A percentile compares a stretch with the other conserved stretches of the same genome.
These are phyloP conservation scores for Chirona hameri DNA, from an alignment of 2,888 invertebrate genomes.

Conservation along the genomic window DNA sequence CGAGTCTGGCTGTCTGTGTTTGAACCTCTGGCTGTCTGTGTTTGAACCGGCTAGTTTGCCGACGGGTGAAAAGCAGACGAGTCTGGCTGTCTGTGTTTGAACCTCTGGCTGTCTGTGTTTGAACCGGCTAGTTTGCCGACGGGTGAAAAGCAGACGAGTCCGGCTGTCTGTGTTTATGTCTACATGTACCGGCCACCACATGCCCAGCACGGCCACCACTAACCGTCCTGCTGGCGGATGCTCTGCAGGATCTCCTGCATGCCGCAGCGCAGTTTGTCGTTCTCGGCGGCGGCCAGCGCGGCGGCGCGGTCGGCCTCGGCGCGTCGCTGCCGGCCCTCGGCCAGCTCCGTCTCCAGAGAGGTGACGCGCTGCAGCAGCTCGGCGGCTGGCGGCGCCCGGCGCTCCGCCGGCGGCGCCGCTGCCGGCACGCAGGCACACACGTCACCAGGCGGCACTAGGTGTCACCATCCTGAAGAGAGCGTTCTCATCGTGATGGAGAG, in stretches of 20 bases:
- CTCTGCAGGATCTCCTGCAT: constrained; percentile 80
- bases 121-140: no score
- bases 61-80: no score
- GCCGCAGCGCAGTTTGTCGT: constrained; percentile 78
- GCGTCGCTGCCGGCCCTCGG: not conserved
- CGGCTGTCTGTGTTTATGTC: no score
- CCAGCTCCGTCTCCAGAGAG: not conserved
- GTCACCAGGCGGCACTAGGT: not conserved
- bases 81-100: no score
- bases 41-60: no score
- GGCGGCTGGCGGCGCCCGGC: not conserved
- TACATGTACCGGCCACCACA: no score
- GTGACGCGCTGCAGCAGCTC: not conserved
- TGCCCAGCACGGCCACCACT: constrained; percentile 33
- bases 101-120: no score
- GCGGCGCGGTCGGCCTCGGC: not conserved
- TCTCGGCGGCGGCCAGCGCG: constrained; percentile 68
- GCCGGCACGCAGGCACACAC: not conserved
- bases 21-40: no score
- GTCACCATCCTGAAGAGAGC: no score
- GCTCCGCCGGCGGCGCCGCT: not conserved
- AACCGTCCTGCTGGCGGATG: constrained; percentile 51
- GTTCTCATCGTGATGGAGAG: no score
- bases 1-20: no score
- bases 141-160: no score